A percentile compares a stretch with the other conserved stretches of the same genome.
Conservation (phyloP, 2,797 vertebrate species). For the Microtus agrestis region DNA sequence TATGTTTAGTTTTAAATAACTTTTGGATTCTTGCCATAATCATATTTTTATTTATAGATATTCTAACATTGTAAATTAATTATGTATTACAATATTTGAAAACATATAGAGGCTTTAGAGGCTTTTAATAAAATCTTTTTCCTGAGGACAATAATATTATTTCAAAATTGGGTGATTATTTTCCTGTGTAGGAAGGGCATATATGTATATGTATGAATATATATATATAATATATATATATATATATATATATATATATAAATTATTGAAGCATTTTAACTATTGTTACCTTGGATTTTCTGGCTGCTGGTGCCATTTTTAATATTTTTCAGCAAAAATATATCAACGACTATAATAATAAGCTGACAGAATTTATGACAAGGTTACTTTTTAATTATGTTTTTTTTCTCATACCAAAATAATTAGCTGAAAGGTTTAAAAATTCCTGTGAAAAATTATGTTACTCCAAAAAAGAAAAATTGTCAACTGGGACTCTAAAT, state of each 20-base stretch:
- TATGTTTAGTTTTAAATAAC: not conserved
- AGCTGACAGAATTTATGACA: constrained; percentile 23
- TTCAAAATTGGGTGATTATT: not conserved
- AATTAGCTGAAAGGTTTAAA: constrained; percentile 36
- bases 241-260: too few relatives aligned
- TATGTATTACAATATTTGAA: not conserved
- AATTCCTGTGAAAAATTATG: not conserved
- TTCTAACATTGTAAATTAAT: not conserved
- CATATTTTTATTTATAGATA: not conserved
- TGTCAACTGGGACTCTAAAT: not conserved
- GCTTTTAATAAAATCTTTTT: not conserved
- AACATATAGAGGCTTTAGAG: not conserved
- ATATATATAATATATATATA: too few relatives aligned
- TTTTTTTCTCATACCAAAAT: not conserved
- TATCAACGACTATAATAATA: constrained; percentile 7
- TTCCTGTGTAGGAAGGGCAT: not conserved
- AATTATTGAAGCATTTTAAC: not conserved
- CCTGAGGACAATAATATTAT: not conserved
- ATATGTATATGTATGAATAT: not conserved
- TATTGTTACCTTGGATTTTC: not conserved
- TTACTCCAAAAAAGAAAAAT: not conserved
- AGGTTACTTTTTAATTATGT: constrained; percentile 32
- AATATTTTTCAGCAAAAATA: not conserved
- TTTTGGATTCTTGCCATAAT: not conserved
- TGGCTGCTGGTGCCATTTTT: not conserved